Base-by-base conservation (phyloP, 2,113 vertebrate species). In the Erythrocebus patas region DNA sequence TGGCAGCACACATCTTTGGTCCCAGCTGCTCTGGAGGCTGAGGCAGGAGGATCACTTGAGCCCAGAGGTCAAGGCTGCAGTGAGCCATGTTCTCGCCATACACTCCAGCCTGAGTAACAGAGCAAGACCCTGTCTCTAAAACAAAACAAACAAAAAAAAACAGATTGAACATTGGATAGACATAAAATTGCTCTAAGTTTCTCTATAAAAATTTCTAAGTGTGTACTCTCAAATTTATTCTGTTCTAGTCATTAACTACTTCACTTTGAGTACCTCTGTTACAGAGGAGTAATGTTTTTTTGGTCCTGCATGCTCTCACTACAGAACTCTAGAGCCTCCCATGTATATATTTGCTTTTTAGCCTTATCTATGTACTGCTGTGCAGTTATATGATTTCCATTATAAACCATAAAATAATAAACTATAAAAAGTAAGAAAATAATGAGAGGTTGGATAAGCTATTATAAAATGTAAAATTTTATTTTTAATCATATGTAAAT, bases 261-360 rank as follows among this genome's bases (percentile, higher is more conserved):
- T 76, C 10, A 30, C 32, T 89, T 48, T 66, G 43, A 59, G 30
- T 59, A 57, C 55, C 17, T 94, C 48, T 89, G 16, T 38, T 79
- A 8, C 22, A 50, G 52, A 73, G 38, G 61, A 68, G 5, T 85
- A 27, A 68, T 59, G 27, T 73, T 8, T 73, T 86, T 86, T 91
- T 87, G 72, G 64, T 89, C 61, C 38, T 52, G 70, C n/a, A 22
- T 1, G 12, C 35, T 43, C 13, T 70, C 30, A 72, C 7, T 70
- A 78, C 59, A 91, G 83, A 82, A 91, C 89, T 95, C 17, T 43
- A 93, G 82, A 97, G 55, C 40, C 68, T 83, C 13, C 27, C 35
- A 2, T 45, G 68, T 78, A 12, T 90, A 4, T 87, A n/a, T 86
- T 92, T 80, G 68, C 64, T 92, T 89, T 88, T 83, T 38, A 72